Evolutionary conservation across 2,888 invertebrate genomes (phyloP).

Genomic region (Lasioglossum lativentre): DNA sequence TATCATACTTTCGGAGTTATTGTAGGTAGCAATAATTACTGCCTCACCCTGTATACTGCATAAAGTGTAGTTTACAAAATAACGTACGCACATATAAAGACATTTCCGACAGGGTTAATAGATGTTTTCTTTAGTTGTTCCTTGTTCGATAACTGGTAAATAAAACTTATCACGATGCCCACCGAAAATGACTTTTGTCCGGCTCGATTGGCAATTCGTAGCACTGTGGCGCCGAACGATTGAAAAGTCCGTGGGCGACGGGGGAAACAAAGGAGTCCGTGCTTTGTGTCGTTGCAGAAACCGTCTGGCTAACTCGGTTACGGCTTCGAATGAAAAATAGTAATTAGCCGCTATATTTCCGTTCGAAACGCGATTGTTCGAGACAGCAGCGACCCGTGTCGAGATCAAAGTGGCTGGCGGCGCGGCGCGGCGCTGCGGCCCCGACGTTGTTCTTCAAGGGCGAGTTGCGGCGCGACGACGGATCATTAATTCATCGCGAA

Average conservation of each 20-base stretch:
- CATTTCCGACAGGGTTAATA: no score
- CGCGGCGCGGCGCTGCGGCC: no score
- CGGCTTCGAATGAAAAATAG: constrained; percentile 17
- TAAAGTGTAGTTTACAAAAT: no score
- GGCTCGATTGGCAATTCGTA: background rate
- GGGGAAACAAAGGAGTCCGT: background rate
- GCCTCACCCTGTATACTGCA: no score
- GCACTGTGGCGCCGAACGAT: background rate
- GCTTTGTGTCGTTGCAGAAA: background rate
- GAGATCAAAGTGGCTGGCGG: constrained; percentile 45
- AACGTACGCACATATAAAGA: no score
- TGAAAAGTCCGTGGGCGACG: background rate
- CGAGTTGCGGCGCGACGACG: constrained; percentile 28
- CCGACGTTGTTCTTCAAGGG: constrained; percentile 7
- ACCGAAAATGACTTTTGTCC: background rate
- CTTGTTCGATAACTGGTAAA: background rate
- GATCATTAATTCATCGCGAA: constrained; percentile 46
- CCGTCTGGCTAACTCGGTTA: constrained; percentile 15
- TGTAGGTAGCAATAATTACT: no score
- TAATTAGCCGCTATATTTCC: constrained; percentile 16
- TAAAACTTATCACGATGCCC: background rate
- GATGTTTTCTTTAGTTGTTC: background rate
- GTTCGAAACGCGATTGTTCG: constrained; percentile 7
- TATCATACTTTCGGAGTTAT: no score
- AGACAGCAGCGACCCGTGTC: constrained; percentile 8